These are phyloP conservation scores for Drosophila busckii DNA, from an alignment of 1,140 invertebrate genomes.

Conservation along the genomic window DNA sequence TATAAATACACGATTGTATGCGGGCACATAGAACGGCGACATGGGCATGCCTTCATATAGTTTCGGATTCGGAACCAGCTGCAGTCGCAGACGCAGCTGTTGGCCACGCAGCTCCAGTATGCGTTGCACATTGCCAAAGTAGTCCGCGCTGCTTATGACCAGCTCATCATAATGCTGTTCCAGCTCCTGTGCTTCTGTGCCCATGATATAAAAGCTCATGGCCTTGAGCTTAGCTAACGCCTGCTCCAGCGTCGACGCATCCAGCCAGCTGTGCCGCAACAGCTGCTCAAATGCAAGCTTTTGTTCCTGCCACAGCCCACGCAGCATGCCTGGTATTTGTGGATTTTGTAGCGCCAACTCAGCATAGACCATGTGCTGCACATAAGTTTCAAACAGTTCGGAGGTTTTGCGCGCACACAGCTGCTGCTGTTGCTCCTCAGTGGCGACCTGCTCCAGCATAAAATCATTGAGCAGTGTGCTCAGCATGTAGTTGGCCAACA, in stretches of 20 bases:
- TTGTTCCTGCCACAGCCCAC: constrained; percentile 47
- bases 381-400: constrained; percentile 43
- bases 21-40: constrained; percentile 96
- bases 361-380: constrained; percentile 53
- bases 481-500: constrained; percentile 85
- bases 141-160: constrained; percentile 84
- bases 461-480: constrained; percentile 81
- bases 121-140: constrained; percentile 91
- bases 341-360: constrained; percentile 40
- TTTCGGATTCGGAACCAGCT: constrained; percentile 89
- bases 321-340: constrained; percentile 40
- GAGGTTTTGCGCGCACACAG: constrained; percentile 40
- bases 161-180: constrained; percentile 80
- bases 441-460: constrained; percentile 47
- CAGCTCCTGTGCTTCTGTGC: constrained; percentile 37
- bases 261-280: constrained; percentile 44
- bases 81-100: constrained; percentile 84
- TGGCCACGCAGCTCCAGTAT: constrained; percentile 86
- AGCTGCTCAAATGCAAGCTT: constrained; percentile 45
- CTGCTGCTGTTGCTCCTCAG: constrained; percentile 14
- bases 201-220: constrained; percentile 54
- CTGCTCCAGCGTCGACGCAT: constrained; percentile 26
- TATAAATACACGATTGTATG: constrained; percentile 97
- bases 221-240: constrained; percentile 51
- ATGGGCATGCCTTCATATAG: constrained; percentile 91